A percentile compares a stretch with the other conserved stretches of the same genome.
These are phyloP conservation scores for Eupelmus urozonus DNA, from an alignment of 2,888 invertebrate genomes.

Conservation along the genomic window DNA sequence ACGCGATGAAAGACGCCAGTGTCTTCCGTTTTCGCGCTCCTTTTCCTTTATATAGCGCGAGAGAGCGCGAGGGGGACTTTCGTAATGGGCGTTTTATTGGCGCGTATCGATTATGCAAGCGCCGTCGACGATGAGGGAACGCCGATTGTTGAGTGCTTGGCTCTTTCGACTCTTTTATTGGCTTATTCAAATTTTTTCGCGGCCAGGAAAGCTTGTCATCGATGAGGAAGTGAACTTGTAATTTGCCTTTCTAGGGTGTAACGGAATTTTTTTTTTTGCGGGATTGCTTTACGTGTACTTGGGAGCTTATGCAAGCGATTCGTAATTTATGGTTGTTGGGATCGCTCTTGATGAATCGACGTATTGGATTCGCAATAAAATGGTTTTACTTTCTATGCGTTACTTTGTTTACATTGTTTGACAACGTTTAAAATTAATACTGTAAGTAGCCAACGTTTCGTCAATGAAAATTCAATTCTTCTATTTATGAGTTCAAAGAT, in stretches of 20 bases:
- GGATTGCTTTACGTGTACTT: not conserved
- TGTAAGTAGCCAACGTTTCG: too few relatives aligned
- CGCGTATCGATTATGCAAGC: constrained; percentile 23
- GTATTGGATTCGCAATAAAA: constrained; percentile 21
- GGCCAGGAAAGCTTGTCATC: not conserved
- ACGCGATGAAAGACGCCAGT: not conserved
- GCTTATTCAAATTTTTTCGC: not conserved
- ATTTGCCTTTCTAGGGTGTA: not conserved
- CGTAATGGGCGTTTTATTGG: constrained; percentile 29
- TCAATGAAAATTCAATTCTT: too few relatives aligned
- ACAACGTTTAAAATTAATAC: too few relatives aligned
- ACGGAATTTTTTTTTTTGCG: not conserved
- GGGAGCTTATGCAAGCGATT: constrained; percentile 2
- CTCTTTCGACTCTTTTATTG: not conserved
- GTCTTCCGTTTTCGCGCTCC: constrained; percentile 1
- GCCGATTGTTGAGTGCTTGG: not conserved
- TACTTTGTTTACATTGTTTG: too few relatives aligned
- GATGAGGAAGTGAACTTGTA: constrained; percentile 23
- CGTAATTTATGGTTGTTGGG: constrained; percentile 29
- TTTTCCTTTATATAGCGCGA: not conserved
- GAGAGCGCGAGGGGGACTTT: not conserved
- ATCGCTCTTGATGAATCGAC: constrained; percentile 28
- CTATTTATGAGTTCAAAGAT: too few relatives aligned
- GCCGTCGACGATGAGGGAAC: not conserved
- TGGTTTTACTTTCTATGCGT: constrained; percentile 1